phyloP scores from a whole-genome alignment of 2,888 invertebrate genomes.

The Fragum whitleyi region DNA sequence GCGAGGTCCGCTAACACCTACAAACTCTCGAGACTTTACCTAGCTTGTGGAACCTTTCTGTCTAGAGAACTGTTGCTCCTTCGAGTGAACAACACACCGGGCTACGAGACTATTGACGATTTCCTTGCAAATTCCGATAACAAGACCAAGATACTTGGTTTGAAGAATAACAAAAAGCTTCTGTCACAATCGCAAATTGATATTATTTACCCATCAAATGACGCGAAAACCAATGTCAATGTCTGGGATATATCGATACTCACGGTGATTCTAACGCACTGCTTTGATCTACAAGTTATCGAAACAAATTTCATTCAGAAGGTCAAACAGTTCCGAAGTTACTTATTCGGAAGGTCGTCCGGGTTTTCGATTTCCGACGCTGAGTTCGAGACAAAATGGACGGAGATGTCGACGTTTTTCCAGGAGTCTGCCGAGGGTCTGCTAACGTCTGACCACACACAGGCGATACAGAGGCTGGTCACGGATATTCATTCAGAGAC shows the following conservation, averaged over 20 bases:
- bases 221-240: background rate
- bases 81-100: background rate
- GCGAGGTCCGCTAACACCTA: background rate
- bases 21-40: conserved; percentile 1
- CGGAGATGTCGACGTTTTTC: conserved; percentile 15
- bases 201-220: conserved; percentile 1
- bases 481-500: background rate
- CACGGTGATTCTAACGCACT: background rate
- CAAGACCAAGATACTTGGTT: background rate
- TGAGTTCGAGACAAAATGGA: conserved; percentile 6
- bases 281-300: conserved; percentile 4
- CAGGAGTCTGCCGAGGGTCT: background rate
- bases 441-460: background rate
- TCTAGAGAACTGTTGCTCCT: background rate
- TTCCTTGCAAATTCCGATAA: background rate
- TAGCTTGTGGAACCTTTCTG: background rate
- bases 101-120: background rate
- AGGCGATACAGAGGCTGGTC: background rate
- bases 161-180: background rate
- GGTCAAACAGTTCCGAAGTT: background rate
- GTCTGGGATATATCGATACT: background rate
- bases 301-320: background rate
- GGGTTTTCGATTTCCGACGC: conserved; percentile 14
- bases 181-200: background rate
- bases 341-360: background rate